Base-by-base conservation (phyloP, 2,797 vertebrate genomes). In the Leptoclinus maculatus region DNA sequence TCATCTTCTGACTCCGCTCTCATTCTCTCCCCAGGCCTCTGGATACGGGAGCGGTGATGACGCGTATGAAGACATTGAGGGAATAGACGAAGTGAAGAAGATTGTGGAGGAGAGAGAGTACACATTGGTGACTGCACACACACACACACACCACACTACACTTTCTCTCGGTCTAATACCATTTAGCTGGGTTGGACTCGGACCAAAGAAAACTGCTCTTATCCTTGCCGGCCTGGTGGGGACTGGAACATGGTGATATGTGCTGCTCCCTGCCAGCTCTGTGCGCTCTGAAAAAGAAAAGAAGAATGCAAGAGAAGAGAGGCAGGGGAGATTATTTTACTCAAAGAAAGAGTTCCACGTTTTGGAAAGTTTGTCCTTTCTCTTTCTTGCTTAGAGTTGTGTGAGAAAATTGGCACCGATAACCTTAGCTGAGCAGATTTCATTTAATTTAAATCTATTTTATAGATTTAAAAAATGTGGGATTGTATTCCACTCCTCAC, bases 31-130 rank as follows among this genome's bases (percentile, higher is more conserved):
- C 23, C 89, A 99, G 98, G 96, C 95, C 7, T 98, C 98, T 2
- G 98, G 97, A 36, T 97, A 96, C 29, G 91, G 88, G 71, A 99
- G 98, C 3, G 98, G 98, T 7, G 92, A 96, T 2, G 91, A 88
- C 3, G 80, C 80, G 11, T 83, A 95, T 47, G 94, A 95, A 32
- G 96, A 97, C 87, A 79, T 83, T 0, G 96, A 96, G 10, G 79
- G 85, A 25, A 53, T 34, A 49, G 84, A 92, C 0, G 95, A 96
- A 84, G 95, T 93, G 59, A 95, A 95, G 93, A 96, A 95, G 87
- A 73, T 90, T 5, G 87, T 93, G 25, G 95, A 95, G 80, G 91
- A 95, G 87, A 91, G 87, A 79, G 90, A 92, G 69, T 95, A 89
- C 53, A 80, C 66, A 13, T 76, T 92, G 92, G 95, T 96, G 78